phyloP scores from a whole-genome alignment of 2,888 invertebrate species.

The Stenchaetothrips biformis region DNA sequence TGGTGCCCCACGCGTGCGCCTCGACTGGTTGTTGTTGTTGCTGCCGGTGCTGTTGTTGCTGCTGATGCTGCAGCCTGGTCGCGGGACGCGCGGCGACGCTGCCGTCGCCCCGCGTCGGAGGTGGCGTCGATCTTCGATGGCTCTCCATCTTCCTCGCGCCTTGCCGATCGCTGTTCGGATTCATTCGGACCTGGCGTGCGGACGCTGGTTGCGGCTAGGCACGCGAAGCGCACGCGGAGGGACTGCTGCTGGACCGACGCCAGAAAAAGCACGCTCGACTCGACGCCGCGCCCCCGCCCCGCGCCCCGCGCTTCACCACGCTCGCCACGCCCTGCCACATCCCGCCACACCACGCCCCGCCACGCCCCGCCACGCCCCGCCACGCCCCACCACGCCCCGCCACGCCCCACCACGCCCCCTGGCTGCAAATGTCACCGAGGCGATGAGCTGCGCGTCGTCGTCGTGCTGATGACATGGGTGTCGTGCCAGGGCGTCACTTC shows the following conservation, averaged over 20 bases:
- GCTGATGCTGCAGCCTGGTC: neutral
- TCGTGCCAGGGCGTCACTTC: too few species aligned
- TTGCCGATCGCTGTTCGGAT: too few species aligned
- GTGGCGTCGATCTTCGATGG: too few species aligned
- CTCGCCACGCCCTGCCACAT: neutral
- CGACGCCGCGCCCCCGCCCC: neutral
- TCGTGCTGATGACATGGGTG: neutral
- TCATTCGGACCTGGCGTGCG: too few species aligned
- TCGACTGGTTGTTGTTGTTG: too few species aligned
- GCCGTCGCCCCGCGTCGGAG: neutral
- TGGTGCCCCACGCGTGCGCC: neutral
- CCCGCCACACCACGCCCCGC: neutral
- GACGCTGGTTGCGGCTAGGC: too few species aligned
- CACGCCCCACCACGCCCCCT: too few species aligned
- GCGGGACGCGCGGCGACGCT: neutral
- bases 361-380: too few species aligned
- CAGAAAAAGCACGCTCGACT: neutral
- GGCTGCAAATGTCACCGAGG: slow-evolving; percentile 7
- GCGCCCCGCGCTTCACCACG: neutral
- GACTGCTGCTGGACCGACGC: slow-evolving; percentile 1
- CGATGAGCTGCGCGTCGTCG: neutral
- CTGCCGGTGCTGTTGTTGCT: neutral
- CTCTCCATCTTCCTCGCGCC: too few species aligned
- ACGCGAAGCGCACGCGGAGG: too few species aligned
- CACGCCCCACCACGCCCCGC: too few species aligned